Percentiles rank a stretch among this genome's conserved stretches.
phyloP scores from a whole-genome alignment of 2,888 invertebrate genomes.

The Cinara cedri region DNA sequence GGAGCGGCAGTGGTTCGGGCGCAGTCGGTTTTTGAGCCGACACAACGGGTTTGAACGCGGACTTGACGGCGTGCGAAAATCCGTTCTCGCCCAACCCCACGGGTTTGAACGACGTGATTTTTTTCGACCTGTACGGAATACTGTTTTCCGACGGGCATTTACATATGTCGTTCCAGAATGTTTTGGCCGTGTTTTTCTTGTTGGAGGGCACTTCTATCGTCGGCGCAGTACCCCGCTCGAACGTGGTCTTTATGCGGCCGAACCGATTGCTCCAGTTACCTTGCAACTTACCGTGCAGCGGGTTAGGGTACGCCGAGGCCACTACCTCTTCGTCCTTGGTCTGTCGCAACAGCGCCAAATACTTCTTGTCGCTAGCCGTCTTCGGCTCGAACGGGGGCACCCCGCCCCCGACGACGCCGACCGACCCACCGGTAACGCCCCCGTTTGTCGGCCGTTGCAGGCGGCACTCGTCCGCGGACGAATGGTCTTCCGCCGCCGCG shows the following conservation, averaged over 20 bases:
- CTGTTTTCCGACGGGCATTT: constrained; percentile 64
- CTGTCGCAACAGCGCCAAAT: constrained; percentile 80
- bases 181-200: constrained; percentile 61
- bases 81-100: constrained; percentile 63
- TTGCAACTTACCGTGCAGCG: constrained; percentile 56
- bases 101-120: constrained; percentile 42
- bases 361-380: constrained; percentile 84
- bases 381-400: constrained; percentile 72
- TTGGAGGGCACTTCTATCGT: neutral
- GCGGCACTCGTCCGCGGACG: constrained; percentile 11
- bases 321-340: constrained; percentile 67
- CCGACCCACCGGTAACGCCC: no score
- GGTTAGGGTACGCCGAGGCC: constrained; percentile 61
- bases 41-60: constrained; percentile 73
- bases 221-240: constrained; percentile 67
- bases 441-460: neutral
- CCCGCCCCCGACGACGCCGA: neutral
- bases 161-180: constrained; percentile 65
- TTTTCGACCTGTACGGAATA: constrained; percentile 60
- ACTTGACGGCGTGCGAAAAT: constrained; percentile 79
- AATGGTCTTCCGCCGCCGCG: neutral
- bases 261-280: constrained; percentile 81
- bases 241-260: constrained; percentile 81
- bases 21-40: neutral
- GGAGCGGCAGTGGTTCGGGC: constrained; percentile 56